Base-by-base conservation (phyloP, 2,113 vertebrate species). In the Heliornis fulica region DNA sequence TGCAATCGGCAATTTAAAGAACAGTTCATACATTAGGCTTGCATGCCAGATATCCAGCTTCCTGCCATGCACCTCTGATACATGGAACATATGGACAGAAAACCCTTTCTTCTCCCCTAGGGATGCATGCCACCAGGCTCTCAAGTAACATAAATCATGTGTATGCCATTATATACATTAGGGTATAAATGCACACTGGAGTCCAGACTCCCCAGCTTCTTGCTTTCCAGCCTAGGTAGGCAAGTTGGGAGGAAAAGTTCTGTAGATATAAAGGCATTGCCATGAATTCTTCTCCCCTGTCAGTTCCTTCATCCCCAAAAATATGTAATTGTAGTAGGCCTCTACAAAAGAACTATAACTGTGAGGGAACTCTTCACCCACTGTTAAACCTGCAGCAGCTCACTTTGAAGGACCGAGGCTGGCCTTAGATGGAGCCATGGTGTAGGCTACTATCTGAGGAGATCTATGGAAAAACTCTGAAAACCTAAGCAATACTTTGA, bases 1-100 rank as follows among this genome's bases (percentile, higher is more conserved):
- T 88, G 26, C 66, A 93, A 94, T 56, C 66, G 88, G n/a, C 54
- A 93, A 80, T 63, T 83, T 77, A 78, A 92, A 88, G 45, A 77
- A 32, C 13, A 80, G 15, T 63, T 90, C 28, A 25, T 86, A 77
- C 31, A 64, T 48, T 50, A 80, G 74, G 31, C 5, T 56, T 25
- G 18, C 19, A 48, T 43, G 36, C 7, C 26, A 90, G 32, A n/a
- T 68, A 86, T 50, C 34, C 40, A 80, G 2, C 19, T 13, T 50
- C 25, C 23, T 56, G 19, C n/a, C 76, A 57, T 45, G 5, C 45
- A 61, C 53, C 22, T 7, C 16, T 70, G 29, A 15, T 22, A 3
- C 8, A 10, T 11, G 31, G 32, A 48, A 51, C 6, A 50, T 23
- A 25, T 28, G 40, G 87, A 26, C 56, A 69, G 32, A 70, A 29